A percentile compares a stretch with the other conserved stretches of the same genome.
Evolutionary conservation across 2,113 vertebrate genomes (phyloP).

Genomic region (Hippocampus barbouri): DNA sequence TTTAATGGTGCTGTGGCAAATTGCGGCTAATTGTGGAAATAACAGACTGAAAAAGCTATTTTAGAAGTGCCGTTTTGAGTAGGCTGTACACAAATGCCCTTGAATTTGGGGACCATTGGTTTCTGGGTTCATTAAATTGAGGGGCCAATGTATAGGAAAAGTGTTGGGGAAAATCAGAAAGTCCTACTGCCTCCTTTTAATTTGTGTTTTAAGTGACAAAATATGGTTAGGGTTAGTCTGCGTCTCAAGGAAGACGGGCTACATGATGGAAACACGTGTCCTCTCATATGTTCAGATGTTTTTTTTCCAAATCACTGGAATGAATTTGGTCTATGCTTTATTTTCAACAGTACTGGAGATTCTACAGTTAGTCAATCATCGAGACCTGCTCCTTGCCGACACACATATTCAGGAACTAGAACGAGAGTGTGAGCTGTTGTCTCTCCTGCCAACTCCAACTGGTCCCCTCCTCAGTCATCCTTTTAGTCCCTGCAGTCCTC

Average conservation of each 20-base stretch:
- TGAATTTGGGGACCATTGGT: no score
- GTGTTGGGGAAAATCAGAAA: background rate
- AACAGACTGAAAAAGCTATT: no score
- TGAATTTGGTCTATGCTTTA: background rate
- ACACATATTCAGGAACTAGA: conserved; percentile 86
- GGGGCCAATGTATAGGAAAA: background rate
- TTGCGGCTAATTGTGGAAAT: no score
- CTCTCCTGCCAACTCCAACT: conserved; percentile 44
- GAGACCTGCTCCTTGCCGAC: conserved; percentile 81
- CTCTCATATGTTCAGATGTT: background rate
- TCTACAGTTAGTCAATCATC: conserved; percentile 81
- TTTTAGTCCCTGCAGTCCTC: conserved; percentile 23
- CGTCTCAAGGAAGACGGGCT: no score
- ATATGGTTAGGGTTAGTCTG: background rate
- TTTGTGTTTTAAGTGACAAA: background rate
- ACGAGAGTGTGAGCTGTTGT: conserved; percentile 75
- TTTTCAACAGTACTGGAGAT: conserved; percentile 80
- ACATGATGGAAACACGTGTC: background rate
- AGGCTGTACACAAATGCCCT: no score
- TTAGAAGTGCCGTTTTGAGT: no score
- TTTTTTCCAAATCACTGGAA: background rate
- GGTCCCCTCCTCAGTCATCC: conserved; percentile 39
- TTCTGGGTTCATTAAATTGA: no score
- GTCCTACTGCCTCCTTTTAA: background rate
- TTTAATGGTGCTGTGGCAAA: no score